Base-by-base conservation (phyloP, 2,888 invertebrate species). In the Perizoma flavofasciatum region DNA sequence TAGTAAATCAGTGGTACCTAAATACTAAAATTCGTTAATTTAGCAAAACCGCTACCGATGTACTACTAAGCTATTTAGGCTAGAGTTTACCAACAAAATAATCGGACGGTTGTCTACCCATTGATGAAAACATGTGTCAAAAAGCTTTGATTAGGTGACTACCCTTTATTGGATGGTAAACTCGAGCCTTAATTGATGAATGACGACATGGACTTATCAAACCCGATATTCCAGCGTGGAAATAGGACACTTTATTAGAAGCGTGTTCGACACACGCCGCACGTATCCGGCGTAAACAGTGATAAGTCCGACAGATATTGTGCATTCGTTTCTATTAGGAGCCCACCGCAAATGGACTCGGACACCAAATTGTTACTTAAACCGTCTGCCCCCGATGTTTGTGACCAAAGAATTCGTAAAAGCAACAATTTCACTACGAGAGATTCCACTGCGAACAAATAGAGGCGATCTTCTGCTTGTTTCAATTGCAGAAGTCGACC, bases 261-360 rank as follows among this genome's bases (percentile, higher is more conserved):
- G 43, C 39, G 46, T 49, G 72, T 78, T 76, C 71, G 77, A 74
- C 73, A 70, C 70, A 68, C 63, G 59, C 64, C 69, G 68, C 86
- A 87, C 88, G 87, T 86, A 63, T 73, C 65, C 58, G 65, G 71
- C 83, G 84, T 89, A 88, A 88, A 88, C 74, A 78, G 78, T 82
- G 81, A 84, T 87, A 79, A 82, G 78, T 68, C 55, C 65, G 86
- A 88, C 85, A 78, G 79, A 82, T 83, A 83, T 77, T 77, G 83
- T 79, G 76, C 87, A 82, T 88, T 86, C 81, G 77, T 89, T 86
- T 82, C 81, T 79, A 80, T 88, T 88, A 88, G 75, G 49, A 55
- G 45, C 37, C 32, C 49, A 47, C 60, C 60, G 62, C 69, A 73
- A 83, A 84, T 82, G 82, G 82, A 81, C 70, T 74, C 68, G 56